Evolutionary conservation across 2,797 vertebrate genomes (phyloP), one percentile per base, ranked within the genome.

Genomic region (Chromobotia macracanthus): DNA sequence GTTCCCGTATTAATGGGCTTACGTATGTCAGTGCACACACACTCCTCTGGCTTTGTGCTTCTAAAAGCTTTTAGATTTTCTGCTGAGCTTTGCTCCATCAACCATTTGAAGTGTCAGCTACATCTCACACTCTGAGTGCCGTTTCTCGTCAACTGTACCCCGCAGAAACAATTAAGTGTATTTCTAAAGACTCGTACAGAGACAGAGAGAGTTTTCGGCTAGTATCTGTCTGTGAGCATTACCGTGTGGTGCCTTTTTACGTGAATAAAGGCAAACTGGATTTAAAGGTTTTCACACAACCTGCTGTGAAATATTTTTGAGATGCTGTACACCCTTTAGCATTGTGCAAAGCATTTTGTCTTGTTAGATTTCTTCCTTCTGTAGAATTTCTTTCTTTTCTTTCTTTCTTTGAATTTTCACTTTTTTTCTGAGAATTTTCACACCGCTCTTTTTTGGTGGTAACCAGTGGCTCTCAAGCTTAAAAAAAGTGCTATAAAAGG

Each of bases 11-110:
- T 3, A 58, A 31, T 64, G 73, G 77, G 11, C 44, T 61, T 79
- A 81, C 86, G 74, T 80, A 81, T 80, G 83, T 84, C 80, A 84
- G 55, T 87, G 87, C 86, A 83, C 84, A 68, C 71, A 82, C 86
- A 73, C 83, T 66, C 72, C 46, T 2, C 84, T 83, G 83, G 61
- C 84, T 91, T 92, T 91, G 90, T 92, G 91, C 86, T 85, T 88
- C 89, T 91, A 89, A 93, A 93, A 92, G 91, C 91, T 86, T 91
- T 88, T 81, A 84, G 81, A 50, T 73, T 75, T 70, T 84, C 74
- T 78, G 58, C 85, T 75, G 83, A 82, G 85, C 83, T 82, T 79
- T 72, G 67, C 85, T 78, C 46, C 50, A 75, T 84, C 75, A 61
- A 38, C 81, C 75, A 79, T 80, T 48, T 23, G 5, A 72, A 41